Evolutionary conservation across 2,888 invertebrate species (phyloP).

Genomic region (Netelia inedita): DNA sequence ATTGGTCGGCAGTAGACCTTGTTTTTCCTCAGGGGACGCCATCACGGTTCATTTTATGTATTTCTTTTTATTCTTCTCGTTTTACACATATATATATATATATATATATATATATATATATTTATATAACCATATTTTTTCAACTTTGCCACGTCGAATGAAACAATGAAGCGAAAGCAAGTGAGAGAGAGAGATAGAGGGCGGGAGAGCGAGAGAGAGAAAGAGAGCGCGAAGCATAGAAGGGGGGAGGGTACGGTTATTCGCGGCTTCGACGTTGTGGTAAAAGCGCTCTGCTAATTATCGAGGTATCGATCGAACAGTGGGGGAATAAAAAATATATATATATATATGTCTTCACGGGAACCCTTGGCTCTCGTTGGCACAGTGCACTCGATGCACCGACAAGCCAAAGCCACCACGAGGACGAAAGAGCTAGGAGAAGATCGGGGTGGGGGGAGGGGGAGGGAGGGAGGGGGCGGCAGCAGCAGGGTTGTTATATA

Average conservation of each 20-base stretch:
- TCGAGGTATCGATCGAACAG: constrained; percentile 72
- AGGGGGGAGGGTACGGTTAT: constrained; percentile 52
- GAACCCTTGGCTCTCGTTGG: constrained; percentile 65
- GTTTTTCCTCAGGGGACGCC: constrained; percentile 26
- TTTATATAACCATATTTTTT: constrained; percentile 33
- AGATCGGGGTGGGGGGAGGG: constrained; percentile 4
- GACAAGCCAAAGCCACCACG: background rate
- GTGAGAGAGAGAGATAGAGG: constrained; percentile 23
- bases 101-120: no score
- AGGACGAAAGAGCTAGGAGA: constrained; percentile 14
- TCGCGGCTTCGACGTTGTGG: constrained; percentile 55
- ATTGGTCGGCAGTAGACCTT: constrained; percentile 37
- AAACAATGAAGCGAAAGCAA: constrained; percentile 66
- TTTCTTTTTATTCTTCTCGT: constrained; percentile 32
- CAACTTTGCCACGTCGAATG: constrained; percentile 41
- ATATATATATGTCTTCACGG: constrained; percentile 7
- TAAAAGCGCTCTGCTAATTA: constrained; percentile 72
- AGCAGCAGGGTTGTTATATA: constrained; percentile 21
- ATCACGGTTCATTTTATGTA: constrained; percentile 49
- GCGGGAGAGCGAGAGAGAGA: constrained; percentile 52
- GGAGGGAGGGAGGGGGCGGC: constrained; percentile 14
- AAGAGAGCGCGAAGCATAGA: constrained; percentile 17
- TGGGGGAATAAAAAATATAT: constrained; percentile 61
- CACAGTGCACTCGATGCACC: constrained; percentile 60
- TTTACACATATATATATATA: no score